Evolutionary conservation across 2,797 vertebrate species (phyloP), one percentile per base, ranked within the genome.

Genomic region (Oreortyx pictus): DNA sequence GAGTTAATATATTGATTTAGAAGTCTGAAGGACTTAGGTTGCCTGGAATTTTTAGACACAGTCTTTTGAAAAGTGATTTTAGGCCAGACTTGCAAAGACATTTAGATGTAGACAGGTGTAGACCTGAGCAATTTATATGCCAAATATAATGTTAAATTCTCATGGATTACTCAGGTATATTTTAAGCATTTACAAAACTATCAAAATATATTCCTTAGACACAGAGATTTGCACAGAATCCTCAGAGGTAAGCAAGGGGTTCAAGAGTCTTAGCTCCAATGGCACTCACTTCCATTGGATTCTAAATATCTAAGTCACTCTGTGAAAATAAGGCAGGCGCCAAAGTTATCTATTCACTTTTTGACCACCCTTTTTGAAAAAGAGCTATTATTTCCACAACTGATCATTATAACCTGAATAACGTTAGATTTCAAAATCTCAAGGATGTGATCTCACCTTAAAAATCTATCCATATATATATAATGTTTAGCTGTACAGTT

Each of bases 1-100:
- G 31, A 84, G 47, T 49, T 86, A 93, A 88, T 74, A 86, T 27
- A 74, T 16, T 91, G 64, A 86, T 39, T 75, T 61, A 90, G 91
- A 70, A 87, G 3, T 82, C 25, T 61, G 44, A 89, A 82, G 65
- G 67, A 82, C 23, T 23, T 71, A 60, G 54, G 11, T 74, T 84
- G 89, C 84, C 35, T 52, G 11, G 67, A 88, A 92, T 81, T 81
- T 73, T 78, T 85, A 95, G 35, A 27, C 24, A 57, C 0, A 1
- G 2, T 54, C 88, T 82, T 82, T 86, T 61, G 37, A 79, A 47
- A 89, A 74, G 47, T 0, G 1, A 79, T 91, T 82, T 84, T 81
- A 68, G 44, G 52, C 7, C 44, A 91, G 52, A 88, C 57, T 86
- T 80, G 33, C 29, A 82, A 86, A 93, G 41, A 67, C 18, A 71